Conservation (phyloP, 2,888 invertebrate species). For the Pammene aurita region DNA sequence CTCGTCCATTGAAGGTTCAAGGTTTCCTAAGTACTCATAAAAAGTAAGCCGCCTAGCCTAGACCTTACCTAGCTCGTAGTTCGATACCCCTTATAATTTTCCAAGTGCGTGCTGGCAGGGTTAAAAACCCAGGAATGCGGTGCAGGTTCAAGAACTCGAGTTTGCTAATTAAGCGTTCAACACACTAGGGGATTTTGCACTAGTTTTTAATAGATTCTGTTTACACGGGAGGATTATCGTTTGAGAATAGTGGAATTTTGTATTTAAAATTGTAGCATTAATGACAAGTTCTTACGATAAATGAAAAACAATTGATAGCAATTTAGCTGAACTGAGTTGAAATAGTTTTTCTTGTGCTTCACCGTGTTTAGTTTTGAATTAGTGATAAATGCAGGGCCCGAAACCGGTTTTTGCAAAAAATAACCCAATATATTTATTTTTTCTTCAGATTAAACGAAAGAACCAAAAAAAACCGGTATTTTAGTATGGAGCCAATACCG, state of each 20-base stretch:
- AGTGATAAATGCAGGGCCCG: too few species aligned
- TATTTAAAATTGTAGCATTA: not conserved
- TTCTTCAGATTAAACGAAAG: too few species aligned
- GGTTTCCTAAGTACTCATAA: not conserved
- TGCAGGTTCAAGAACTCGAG: constrained; percentile 29
- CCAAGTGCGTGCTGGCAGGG: constrained; percentile 17
- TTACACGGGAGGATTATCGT: not conserved
- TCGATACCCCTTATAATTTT: constrained; percentile 18
- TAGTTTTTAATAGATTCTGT: not conserved
- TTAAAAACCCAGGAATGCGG: constrained; percentile 30
- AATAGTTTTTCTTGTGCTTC: too few species aligned
- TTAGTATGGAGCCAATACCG: too few species aligned
- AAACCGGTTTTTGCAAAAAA: too few species aligned
- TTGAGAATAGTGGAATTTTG: not conserved
- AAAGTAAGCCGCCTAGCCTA: not conserved
- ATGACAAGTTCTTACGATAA: too few species aligned
- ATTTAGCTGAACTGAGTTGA: too few species aligned
- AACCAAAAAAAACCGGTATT: too few species aligned
- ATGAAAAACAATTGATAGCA: too few species aligned
- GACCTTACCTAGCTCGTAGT: not conserved
- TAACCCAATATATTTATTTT: too few species aligned
- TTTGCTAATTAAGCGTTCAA: constrained; percentile 33
- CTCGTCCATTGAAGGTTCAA: not conserved
- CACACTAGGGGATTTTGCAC: constrained; percentile 12
- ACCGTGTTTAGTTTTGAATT: too few species aligned